Evolutionary conservation across 2,113 vertebrate genomes (phyloP), one percentile per base, ranked within the genome.

Genomic region (Nanger granti): DNA sequence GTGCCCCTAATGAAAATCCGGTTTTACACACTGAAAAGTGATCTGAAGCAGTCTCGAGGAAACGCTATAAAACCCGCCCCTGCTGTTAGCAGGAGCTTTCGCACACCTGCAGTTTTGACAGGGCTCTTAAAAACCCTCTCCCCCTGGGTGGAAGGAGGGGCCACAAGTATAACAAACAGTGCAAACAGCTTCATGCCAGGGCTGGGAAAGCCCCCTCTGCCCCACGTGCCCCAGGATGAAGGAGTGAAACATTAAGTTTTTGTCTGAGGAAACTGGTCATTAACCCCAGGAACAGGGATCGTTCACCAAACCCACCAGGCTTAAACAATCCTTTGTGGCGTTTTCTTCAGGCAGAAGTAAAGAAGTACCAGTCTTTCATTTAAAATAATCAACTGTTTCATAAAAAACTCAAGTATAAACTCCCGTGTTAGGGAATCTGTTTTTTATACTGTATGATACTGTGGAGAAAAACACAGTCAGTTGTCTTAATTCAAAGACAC

Each of bases 11-110:
- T 97, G 97, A 98, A 98, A 98, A 97, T 60, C 97, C 12, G 12
- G 87, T 98, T 98, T 97, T 98, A 98, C 94, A 95, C 62, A 22
- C 97, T 95, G 98, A 97, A 98, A 97, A 97, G 95, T 97, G 97
- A 98, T 97, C 95, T 7, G 82, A 97, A 98, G 95, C 92, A 98
- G 92, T 96, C 93, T 62, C 59, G 84, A 97, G 96, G 97, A 98
- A 98, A 98, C 55, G 89, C 87, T 3, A 0, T 98, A 98, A 98
- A 96, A 57, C 22, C 24, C 29, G 15, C 84, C 52, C 97, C 98
- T 20, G 97, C 98, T 98, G 90, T 97, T 95, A 89, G 90, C 97
- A 98, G 87, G 57, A 97, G 85, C 82, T 95, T 92, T 93, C 29
- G 76, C 98, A 96, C 97, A 96, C 97, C 97, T 98, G 98, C 96